Base-by-base conservation (phyloP, 2,797 vertebrate species). In the Gila robusta region DNA sequence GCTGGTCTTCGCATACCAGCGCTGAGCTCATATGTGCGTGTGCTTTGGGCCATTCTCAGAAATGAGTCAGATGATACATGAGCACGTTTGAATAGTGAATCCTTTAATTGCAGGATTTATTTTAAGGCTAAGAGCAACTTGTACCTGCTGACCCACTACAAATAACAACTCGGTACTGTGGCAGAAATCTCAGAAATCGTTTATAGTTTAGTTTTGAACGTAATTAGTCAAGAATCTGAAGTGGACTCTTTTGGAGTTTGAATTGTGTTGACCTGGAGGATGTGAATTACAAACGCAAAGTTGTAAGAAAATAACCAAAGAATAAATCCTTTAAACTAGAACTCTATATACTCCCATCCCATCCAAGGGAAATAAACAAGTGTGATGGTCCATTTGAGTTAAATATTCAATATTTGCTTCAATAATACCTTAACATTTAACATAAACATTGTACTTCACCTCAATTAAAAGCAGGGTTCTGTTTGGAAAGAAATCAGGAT, bases 1-100 rank as follows among this genome's bases (percentile, higher is more conserved):
- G 49, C 47, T 76, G 49, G 73, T 49, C 76, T 56, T 81, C 73
- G 70, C 79, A 87, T 79, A 64, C 71, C 74, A 82, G 49, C n/a
- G 66, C 84, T 93, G 92, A 93, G 91, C 91, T 94, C 89, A 94
- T 93, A 86, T 93, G 90, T 95, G 89, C 94, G 89, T 59, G 56
- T 95, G 80, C 84, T 74, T 93, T 93, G 90, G 91, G 86, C 88
- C 73, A 81, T 82, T 78, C 82, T 83, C 35, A 70, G 39, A 81
- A 78, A 82, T 88, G 77, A 92, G 91, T 93, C 93, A 92, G 89
- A 89, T 91, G 89, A 91, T 85, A 87, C 88, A 89, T 85, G 88
- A 92, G 91, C 87, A 88, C 93, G 90, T 93, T 93, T 93, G 90
- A 86, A 89, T 88, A 93, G 92, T 89, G 84, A 91, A 88, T 94